Conservation (phyloP, 2,113 vertebrate genomes). For the Glaucomys volans region DNA sequence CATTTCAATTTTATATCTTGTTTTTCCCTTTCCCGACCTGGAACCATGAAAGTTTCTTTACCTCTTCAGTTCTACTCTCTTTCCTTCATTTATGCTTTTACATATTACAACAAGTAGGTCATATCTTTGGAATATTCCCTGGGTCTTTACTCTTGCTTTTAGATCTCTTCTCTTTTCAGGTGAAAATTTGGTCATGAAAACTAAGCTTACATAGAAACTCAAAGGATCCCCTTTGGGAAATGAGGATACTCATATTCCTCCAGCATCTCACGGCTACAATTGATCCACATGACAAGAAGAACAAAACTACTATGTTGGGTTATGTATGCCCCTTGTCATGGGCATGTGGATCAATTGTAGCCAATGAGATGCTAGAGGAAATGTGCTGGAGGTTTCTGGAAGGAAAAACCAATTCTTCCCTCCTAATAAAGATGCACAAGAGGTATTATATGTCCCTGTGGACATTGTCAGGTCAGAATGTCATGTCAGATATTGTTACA, state of each 20-base stretch:
- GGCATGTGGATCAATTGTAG: neutral
- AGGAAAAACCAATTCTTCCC: neutral
- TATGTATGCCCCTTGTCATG: neutral
- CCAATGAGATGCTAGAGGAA: neutral
- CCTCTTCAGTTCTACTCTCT: neutral
- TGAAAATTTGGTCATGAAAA: neutral
- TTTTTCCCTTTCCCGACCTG: neutral
- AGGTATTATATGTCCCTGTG: neutral
- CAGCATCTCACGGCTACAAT: neutral
- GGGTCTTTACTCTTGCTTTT: neutral
- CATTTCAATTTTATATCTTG: constrained; percentile 26
- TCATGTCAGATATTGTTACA: neutral
- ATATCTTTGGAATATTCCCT: neutral
- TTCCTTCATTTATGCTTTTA: neutral
- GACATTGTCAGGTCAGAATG: neutral
- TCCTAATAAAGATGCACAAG: neutral
- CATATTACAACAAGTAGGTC: neutral
- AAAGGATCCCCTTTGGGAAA: neutral
- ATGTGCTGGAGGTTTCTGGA: neutral
- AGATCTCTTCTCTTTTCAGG: neutral
- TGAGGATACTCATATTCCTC: neutral
- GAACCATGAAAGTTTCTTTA: neutral
- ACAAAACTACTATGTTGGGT: too few species aligned
- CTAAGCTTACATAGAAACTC: constrained; percentile 4
- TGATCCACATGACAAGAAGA: neutral